Evolutionary conservation across 2,113 vertebrate species (phyloP), one percentile per base, ranked within the genome.

Genomic region (Fregetta grallaria): DNA sequence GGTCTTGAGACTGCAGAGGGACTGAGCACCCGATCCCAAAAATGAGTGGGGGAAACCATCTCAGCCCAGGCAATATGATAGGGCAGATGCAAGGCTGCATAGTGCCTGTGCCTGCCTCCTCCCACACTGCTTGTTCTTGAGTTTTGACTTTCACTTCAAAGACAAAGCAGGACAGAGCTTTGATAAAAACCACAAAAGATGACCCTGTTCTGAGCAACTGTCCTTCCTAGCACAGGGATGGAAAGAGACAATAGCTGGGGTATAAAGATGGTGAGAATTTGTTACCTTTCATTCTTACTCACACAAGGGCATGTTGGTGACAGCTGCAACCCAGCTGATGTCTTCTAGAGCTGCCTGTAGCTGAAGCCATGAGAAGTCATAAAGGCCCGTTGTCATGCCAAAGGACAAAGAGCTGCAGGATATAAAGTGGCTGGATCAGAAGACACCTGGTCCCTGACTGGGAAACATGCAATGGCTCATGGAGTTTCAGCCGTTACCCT

Each of bases 111-210:
- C 40, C 23, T 92, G n/a, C 44, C 27, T 92, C 62, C 47, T 53
- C 67, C 86, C 36, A 76, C 67, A 6, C 27, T 42, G 15, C 38
- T 53, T 70, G 19, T 45, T 91, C 63, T 42, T 7, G 21, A 74
- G 68, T 62, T 93, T 92, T 90, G 61, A 67, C 47, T 89, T 95
- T 76, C 32, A 55, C 32, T 89, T 83, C 62, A 92, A 82, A 92
- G 65, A 66, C n/a, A 59, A 71, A 85, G 17, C 13, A 78, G 50
- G 47, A 13, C 42, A 68, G 27, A 77, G 11, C 53, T 86, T 85
- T 76, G 36, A 45, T 59, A 34, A 79, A 88, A 88, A 32, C 0
- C 22, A 36, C 36, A 47, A 77, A 94, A 84, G 40, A 50, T 4
- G 4, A 44, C 32, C 22, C n/a, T 71, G 7, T 55, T 89, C 50